These are phyloP conservation scores for Muschampia staudingeri DNA, from an alignment of 2,888 invertebrate species.

Conservation along the genomic window DNA sequence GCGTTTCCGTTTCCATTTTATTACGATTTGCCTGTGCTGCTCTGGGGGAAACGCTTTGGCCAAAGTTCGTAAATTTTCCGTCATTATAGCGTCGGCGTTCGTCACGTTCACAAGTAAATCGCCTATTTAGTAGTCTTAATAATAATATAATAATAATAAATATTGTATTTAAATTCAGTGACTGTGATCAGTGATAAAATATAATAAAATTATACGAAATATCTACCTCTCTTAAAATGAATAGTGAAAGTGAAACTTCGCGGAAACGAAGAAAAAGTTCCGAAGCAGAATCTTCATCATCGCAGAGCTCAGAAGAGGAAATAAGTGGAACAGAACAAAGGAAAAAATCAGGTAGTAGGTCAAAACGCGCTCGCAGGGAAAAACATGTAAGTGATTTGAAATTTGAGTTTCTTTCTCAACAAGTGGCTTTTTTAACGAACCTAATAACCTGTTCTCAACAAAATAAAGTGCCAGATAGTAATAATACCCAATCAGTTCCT, in stretches of 20 bases:
- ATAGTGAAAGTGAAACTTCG: background rate
- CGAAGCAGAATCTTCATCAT: background rate
- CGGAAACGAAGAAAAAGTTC: background rate
- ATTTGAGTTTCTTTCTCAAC: constrained; percentile 25
- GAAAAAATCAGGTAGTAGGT: background rate
- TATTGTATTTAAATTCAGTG: background rate
- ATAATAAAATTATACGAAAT: background rate
- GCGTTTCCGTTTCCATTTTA: too few species aligned
- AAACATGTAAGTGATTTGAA: constrained; percentile 15
- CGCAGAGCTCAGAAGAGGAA: constrained; percentile 1
- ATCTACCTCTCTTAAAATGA: constrained; percentile 11
- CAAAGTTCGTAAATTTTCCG: too few species aligned
- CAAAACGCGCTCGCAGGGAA: background rate
- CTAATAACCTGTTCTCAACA: constrained; percentile 5
- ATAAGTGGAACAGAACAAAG: background rate
- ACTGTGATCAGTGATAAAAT: background rate
- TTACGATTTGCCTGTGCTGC: too few species aligned
- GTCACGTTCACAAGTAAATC: constrained; percentile 6
- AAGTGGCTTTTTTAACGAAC: constrained; percentile 22
- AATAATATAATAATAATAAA: too few species aligned
- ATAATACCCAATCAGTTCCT: constrained; percentile 3
- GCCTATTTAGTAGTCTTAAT: background rate
- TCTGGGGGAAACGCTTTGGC: too few species aligned
- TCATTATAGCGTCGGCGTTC: constrained; percentile 16
- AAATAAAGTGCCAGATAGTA: background rate